Base-by-base conservation (phyloP, 2,888 invertebrate species). In the Epinotia ramella region DNA sequence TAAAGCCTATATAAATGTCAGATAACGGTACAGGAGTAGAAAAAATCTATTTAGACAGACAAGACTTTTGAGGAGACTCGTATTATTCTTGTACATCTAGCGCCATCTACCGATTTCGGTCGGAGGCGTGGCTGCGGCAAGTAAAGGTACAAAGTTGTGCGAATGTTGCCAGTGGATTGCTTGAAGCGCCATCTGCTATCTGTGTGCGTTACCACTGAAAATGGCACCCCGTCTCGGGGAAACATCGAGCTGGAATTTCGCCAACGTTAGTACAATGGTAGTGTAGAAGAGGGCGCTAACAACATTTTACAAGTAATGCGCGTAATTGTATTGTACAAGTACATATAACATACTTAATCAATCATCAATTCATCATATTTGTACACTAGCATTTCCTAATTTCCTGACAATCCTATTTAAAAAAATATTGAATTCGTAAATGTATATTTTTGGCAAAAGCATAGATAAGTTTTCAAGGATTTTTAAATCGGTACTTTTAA, bases 21-120 rank as follows among this genome's bases (percentile, higher is more conserved):
- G n/a, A n/a, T n/a, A n/a, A n/a, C n/a, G n/a, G n/a, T n/a, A n/a
- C n/a, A n/a, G n/a, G n/a, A n/a, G n/a, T n/a, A n/a, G n/a, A n/a
- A n/a, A n/a, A n/a, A 28, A 28, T 28, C 24, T 28, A 28, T 2
- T 2, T 28, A 3, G 24, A 3, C 24, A 28, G 24, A 28, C 24
- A 28, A 28, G 24, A 28, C 24, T 28, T 28, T 28, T 28, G 3
- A 20, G 18, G 59, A 62, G 9, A 44, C 11, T 16, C 28, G 57
- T 16, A 13, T 12, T 12, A 28, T 49, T 71, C 12, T 24, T 24
- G 28, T 28, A 49, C n/a, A 33, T 44, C n/a, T 18, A 53, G 20
- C 65, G 75, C 75, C 75, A 75, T 65, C 75, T 75, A 60, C 12
- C 49, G 33, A n/a, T 33, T 40, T 20, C 60, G n/a, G 16, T 28